Conservation (phyloP, 2,888 invertebrate species). For the Scaptomyza parva region DNA sequence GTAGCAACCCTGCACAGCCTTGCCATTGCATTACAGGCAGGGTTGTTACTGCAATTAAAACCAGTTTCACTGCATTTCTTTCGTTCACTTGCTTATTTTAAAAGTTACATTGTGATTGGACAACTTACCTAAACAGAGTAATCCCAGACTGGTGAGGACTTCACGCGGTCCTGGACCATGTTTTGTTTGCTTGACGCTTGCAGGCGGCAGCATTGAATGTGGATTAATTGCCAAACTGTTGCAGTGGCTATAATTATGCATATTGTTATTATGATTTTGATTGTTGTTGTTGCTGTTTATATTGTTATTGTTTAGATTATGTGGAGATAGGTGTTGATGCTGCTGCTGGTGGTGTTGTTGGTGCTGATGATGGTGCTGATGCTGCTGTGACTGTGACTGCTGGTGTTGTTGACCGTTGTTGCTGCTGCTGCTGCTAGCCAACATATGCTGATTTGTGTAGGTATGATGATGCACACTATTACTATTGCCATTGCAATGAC, state of each 20-base stretch:
- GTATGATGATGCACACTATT: slow-evolving; percentile 78
- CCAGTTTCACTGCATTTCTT: no score
- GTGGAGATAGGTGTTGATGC: slow-evolving; percentile 30
- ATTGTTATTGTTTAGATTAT: slow-evolving; percentile 39
- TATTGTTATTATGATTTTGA: slow-evolving; percentile 46
- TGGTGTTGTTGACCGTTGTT: slow-evolving; percentile 31
- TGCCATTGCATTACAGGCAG: not conserved
- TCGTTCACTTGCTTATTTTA: not conserved
- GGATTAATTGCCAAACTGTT: slow-evolving; percentile 47
- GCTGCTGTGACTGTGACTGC: slow-evolving; percentile 43
- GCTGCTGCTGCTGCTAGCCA: slow-evolving; percentile 66
- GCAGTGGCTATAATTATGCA: slow-evolving; percentile 58
- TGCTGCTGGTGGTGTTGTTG: slow-evolving; percentile 4
- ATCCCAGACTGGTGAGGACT: slow-evolving; percentile 93
- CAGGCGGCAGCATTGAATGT: slow-evolving; percentile 53
- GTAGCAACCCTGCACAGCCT: not conserved
- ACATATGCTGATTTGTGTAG: slow-evolving; percentile 81
- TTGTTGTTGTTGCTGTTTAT: slow-evolving; percentile 44
- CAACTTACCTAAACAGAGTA: slow-evolving; percentile 89
- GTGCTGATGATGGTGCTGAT: slow-evolving; percentile 37
- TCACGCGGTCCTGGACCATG: slow-evolving; percentile 89
- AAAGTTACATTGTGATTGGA: not conserved
- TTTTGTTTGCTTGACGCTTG: slow-evolving; percentile 61
- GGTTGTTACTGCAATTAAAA: not conserved
- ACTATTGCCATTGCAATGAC: slow-evolving; percentile 52